These are phyloP conservation scores for Pachydiplax longipennis DNA, from an alignment of 2,888 invertebrate genomes.

Conservation along the genomic window DNA sequence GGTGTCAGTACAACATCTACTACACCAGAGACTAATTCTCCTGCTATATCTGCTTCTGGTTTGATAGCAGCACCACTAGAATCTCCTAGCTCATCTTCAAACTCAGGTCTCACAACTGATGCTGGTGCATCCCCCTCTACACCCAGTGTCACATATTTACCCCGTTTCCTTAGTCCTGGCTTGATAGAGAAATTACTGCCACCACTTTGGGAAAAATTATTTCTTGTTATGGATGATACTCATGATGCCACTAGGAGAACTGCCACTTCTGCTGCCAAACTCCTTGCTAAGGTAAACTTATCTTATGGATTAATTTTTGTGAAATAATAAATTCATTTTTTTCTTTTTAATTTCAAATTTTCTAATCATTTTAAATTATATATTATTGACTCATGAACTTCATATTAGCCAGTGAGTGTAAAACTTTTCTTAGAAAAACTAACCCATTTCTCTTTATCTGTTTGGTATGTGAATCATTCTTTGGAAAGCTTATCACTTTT, in stretches of 20 bases:
- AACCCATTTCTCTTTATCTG: no score
- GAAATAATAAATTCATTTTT: neutral
- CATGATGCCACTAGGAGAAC: conserved; percentile 85
- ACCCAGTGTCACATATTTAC: neutral
- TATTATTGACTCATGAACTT: no score
- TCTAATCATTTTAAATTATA: no score
- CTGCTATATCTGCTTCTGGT: neutral
- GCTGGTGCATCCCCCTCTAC: neutral
- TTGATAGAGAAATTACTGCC: conserved; percentile 57
- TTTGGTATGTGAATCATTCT: no score
- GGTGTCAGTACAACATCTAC: conserved; percentile 50
- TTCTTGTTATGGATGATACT: conserved; percentile 93
- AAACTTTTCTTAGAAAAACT: no score
- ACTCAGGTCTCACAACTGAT: neutral
- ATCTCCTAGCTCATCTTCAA: neutral
- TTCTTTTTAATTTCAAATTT: neutral
- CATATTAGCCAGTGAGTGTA: no score
- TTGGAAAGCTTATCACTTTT: no score
- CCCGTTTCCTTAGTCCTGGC: neutral
- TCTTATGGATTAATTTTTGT: neutral
- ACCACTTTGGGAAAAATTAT: conserved; percentile 81
- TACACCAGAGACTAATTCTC: neutral
- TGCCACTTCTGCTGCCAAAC: conserved; percentile 74
- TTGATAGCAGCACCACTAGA: neutral
- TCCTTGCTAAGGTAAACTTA: conserved; percentile 80